These are phyloP conservation scores for Danio tinwini DNA, from an alignment of 2,797 vertebrate species.

Conservation along the genomic window DNA sequence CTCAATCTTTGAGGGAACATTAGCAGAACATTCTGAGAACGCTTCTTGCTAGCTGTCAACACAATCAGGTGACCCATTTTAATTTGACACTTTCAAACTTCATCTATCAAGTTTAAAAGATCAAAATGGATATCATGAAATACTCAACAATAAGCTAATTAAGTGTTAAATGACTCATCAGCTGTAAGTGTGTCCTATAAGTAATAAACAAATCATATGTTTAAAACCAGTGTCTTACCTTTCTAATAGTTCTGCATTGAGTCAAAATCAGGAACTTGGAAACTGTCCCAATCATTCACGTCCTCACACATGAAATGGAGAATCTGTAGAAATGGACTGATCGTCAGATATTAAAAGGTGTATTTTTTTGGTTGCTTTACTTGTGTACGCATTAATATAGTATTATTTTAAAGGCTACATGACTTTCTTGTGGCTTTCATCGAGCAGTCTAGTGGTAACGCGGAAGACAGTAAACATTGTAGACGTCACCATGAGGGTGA, in stretches of 20 bases:
- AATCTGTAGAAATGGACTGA: background rate
- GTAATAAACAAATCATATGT: too few species aligned
- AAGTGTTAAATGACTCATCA: background rate
- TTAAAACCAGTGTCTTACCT: background rate
- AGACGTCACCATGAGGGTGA: background rate
- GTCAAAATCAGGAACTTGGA: background rate
- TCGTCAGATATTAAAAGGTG: background rate
- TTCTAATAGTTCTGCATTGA: background rate
- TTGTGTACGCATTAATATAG: background rate
- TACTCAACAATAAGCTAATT: too few species aligned
- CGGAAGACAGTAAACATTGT: conserved; percentile 10
- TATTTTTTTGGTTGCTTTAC: background rate
- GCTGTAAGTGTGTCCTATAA: background rate
- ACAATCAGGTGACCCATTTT: background rate
- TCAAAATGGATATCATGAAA: background rate
- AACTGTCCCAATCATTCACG: background rate
- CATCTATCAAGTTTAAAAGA: background rate
- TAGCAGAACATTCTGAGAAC: too few species aligned
- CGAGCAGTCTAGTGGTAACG: background rate
- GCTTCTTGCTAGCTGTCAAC: background rate
- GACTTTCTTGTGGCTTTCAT: background rate
- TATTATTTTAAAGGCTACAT: background rate
- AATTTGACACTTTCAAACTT: background rate
- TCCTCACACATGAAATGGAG: background rate
- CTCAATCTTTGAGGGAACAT: too few species aligned